Evolutionary conservation across 2,888 invertebrate genomes (phyloP).

Genomic region (Ellobium chinense): DNA sequence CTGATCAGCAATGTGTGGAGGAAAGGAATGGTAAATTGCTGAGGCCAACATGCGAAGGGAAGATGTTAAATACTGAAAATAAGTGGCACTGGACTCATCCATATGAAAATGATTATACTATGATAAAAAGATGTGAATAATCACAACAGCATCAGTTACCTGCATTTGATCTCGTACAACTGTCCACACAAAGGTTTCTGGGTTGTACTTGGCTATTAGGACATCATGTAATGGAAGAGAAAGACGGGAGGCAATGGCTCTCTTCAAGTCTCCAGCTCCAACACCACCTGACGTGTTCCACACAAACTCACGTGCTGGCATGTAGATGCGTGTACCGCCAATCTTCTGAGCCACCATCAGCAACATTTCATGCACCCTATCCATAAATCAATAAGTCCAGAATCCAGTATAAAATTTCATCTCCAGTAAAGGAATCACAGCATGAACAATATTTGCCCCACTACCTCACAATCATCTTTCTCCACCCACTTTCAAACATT

Average conservation of each 20-base stretch:
- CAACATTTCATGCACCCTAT: conserved; percentile 66
- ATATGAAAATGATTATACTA: too few relatives aligned
- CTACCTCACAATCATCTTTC: too few relatives aligned
- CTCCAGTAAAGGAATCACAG: too few relatives aligned
- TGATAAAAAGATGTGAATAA: not conserved
- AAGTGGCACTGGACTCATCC: too few relatives aligned
- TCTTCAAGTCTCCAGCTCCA: conserved; percentile 58
- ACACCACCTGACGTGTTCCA: conserved; percentile 71
- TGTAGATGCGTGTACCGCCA: conserved; percentile 62
- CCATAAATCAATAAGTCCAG: too few relatives aligned
- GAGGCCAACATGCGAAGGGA: too few relatives aligned
- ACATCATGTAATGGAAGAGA: conserved; percentile 62
- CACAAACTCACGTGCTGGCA: conserved; percentile 64
- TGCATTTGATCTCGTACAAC: conserved; percentile 60
- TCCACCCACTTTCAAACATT: too few relatives aligned
- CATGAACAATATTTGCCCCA: too few relatives aligned
- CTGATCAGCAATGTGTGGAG: too few relatives aligned
- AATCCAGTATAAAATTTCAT: too few relatives aligned
- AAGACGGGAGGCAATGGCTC: conserved; percentile 58
- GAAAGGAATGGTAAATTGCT: too few relatives aligned
- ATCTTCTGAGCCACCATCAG: conserved; percentile 64
- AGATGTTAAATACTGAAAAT: too few relatives aligned
- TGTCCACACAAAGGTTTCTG: conserved; percentile 69
- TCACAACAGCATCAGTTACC: not conserved
- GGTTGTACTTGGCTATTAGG: conserved; percentile 72